Base-by-base conservation (phyloP, 64 coral and sea anemone genomes). In the Montipora foliosa region DNA sequence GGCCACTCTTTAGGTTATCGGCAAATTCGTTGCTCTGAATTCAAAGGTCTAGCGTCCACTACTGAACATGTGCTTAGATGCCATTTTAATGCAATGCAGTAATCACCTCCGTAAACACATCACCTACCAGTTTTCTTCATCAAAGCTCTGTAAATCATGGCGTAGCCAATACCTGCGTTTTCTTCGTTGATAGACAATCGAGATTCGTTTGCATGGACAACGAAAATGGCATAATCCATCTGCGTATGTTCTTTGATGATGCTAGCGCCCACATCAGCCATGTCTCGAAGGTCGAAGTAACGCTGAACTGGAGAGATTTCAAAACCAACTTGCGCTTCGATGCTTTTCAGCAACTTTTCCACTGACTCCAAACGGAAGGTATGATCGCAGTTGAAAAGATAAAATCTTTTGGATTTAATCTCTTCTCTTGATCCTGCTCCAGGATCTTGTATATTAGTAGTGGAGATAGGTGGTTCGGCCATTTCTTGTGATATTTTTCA, bases 141-240 rank as follows among this genome's bases (percentile, higher is more conserved):
- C 60, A 96, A 90, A 47, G 91, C 53, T 51, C 87, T 88, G 72
- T 96, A 96, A 4, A 96, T 25, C 80, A 91, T 90, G 17, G 91
- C 74, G 44, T 96, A 96, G 8, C 95, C 95, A 69, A 90, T 90
- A 6, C 88, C 91, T 76, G 81, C 83, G n/a, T 80, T 93, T 7
- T 87, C 29, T 75, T 94, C 91, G 82, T 96, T 96, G 16, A 96
- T 49, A 29, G 91, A 94, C 2, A 96, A 64, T 3, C 81, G 47
- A 47, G 91, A 96, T 79, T 96, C 95, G 25, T 96, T 62, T 21
- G 92, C 95, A 87, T 96, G 91, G 9, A 96, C 95, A 70, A 90
- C 95, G 87, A 96, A 93, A 51, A 96, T 77, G 17, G 95, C 95
- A 47, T 73, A 81, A 81, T 94, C 88, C 45, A 86, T 50, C 44